These are phyloP conservation scores for Apodemia mormo DNA, from an alignment of 2,888 invertebrate species.

Conservation along the genomic window DNA sequence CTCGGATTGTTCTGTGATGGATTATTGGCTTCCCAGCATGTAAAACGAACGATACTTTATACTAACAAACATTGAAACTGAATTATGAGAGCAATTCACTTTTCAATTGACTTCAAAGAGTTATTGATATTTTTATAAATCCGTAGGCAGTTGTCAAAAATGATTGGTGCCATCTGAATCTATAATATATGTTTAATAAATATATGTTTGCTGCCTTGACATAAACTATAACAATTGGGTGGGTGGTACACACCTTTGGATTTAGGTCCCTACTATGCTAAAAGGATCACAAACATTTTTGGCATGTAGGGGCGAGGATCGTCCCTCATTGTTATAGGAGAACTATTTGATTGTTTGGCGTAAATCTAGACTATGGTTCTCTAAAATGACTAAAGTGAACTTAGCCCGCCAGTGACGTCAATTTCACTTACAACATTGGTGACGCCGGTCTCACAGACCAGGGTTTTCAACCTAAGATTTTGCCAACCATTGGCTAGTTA, in stretches of 20 bases:
- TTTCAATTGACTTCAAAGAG: slow-evolving; percentile 2
- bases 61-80: slow-evolving; percentile 8
- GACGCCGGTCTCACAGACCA: no score
- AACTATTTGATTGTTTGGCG: no score
- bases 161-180: neutral
- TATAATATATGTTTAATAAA: neutral
- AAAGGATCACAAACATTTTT: no score
- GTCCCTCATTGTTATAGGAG: no score
- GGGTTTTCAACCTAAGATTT: no score
- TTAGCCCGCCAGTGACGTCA: no score
- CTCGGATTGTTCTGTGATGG: neutral
- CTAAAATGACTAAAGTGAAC: no score
- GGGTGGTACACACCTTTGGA: neutral
- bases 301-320: no score
- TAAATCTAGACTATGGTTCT: no score
- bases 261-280: neutral
- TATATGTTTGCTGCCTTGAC: neutral
- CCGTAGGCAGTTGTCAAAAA: neutral
- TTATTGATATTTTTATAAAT: neutral
- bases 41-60: slow-evolving; percentile 7
- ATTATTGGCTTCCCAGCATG: neutral
- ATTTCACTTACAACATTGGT: no score
- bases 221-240: neutral
- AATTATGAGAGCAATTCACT: slow-evolving; percentile 6
- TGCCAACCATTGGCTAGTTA: no score